Base-by-base conservation (phyloP, 37 sponge, comb jelly and placozoan genomes). In the Chondrosia reniformis region DNA sequence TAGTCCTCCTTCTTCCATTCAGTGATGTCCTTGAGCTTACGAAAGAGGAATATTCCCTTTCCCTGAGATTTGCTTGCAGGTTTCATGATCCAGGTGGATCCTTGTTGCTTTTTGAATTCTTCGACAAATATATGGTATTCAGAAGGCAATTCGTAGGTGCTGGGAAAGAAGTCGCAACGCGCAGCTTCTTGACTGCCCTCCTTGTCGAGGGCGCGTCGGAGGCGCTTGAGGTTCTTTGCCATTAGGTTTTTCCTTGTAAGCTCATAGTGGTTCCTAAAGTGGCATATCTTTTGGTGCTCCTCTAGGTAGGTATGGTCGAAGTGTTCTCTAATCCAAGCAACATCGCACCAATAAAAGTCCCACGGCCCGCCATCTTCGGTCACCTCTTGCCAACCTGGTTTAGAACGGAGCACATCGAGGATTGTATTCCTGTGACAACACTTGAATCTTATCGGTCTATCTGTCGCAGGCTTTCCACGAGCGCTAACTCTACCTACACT, bases 331-430 rank as follows among this genome's bases (percentile, higher is more conserved):
- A 99, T 91, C 99, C 99, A 99, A 5, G 76, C 81, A 3, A 93
- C 94, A 69, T 99, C 99, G 38, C 94, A 93, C 99, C 99, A 99
- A 82, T 89, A 95, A 64, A 99, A 95, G 43, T 99, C 99, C 99
- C 99, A 99, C 62, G 92, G 96, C n/a, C 86, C 86, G n/a, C n/a
- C n/a, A 13, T 86, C 92, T 39, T 84, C 84, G 33, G 89, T 93
- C 4, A 85, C 86, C 52, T 98, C 99, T 39, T 89, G 88, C 99
- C 99, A 98, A n/a, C 93, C 94, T 8, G 72, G 72, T 67, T 87
- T 75, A 6, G 89, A 62, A 17, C 91, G 75, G 74, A 98, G 76
- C 40, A 98, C 99, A 67, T 95, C 99, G 13, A 79, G 55, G 22
- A 95, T 98, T 25, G 96, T 95, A 74, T 94, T 98, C 43, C 83